phyloP scores from a whole-genome alignment of 2,113 vertebrate species.

The Sander vitreus region DNA sequence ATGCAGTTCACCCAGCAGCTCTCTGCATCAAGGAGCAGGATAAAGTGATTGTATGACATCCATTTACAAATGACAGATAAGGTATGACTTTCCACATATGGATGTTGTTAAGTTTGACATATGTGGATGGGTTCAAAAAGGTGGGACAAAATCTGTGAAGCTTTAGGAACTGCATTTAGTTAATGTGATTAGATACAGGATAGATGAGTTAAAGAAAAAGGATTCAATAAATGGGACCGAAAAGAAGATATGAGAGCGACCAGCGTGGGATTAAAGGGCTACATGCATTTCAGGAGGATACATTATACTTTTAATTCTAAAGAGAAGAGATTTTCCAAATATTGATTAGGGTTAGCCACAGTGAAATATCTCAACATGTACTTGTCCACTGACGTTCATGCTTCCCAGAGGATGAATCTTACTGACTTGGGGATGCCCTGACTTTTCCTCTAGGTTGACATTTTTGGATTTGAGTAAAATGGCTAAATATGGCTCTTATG shows the following conservation, averaged over 20 bases:
- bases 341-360: neutral
- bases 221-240: neutral
- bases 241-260: constrained; percentile 1
- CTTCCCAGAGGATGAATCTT: too few species aligned
- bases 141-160: constrained; percentile 35
- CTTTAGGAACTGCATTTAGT: constrained; percentile 30
- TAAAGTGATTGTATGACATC: constrained; percentile 31
- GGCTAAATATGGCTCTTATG: too few species aligned
- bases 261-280: neutral
- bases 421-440: too few species aligned
- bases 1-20: neutral
- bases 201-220: constrained; percentile 2
- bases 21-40: neutral
- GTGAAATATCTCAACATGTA: too few species aligned
- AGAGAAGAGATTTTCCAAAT: neutral
- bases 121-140: constrained; percentile 16
- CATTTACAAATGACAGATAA: constrained; percentile 44
- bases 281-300: constrained; percentile 9
- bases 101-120: constrained; percentile 49
- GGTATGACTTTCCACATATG: constrained; percentile 44
- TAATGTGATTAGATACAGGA: constrained; percentile 34
- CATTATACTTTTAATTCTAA: constrained; percentile 7
- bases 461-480: too few species aligned
- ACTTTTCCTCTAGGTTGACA: too few species aligned
- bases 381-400: too few species aligned